Base-by-base conservation (phyloP, 2,113 vertebrate genomes). In the Dicerorhinus sumatrensis region DNA sequence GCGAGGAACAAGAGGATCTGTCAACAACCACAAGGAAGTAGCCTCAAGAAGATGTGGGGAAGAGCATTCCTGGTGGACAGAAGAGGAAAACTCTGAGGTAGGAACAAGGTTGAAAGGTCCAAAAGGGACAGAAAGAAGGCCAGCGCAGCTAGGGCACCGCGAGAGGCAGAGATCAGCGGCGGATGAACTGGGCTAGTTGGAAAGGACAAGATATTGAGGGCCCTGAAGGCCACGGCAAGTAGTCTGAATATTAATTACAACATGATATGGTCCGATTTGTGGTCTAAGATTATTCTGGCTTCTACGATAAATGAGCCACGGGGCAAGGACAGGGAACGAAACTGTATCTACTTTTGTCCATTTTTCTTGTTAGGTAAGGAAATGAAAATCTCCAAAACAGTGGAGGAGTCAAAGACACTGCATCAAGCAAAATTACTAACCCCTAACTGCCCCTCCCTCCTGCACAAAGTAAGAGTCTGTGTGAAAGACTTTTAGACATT, bases 281-380 rank as follows among this genome's bases (percentile, higher is more conserved):
- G 46, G 51, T 76, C 51, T 60, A 60, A 18, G 54, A 81, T 54
- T 80, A 88, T 14, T 81, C 23, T 62, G 21, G n/a, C 7, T 56
- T 89, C 62, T 83, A 67, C 23, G 21, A 91, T 83, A 92, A 62
- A 21, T 29, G 29, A 29, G 65, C n/a, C 46, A 51, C 2, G 6
- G 27, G 27, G n/a, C 16, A 2, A 56, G 54, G 11, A 69, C 42
- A 67, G 27, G 36, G 25, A 73, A 70, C 27, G 20, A 79, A 79
- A 75, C 54, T 72, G 7, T 46, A 92, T 58, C 23, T 79, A 65
- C 36, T 23, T 82, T 6, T 90, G 62, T 67, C 54, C 23, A 17
- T 85, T 93, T 81, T 81, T 81, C 72, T 89, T 91, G 13, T 89
- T 82, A 81, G 82, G 51, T 51, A 84, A 95, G 72, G 67, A 81